Conservation (phyloP, 2,113 vertebrate genomes). For the Zingel zingel region DNA sequence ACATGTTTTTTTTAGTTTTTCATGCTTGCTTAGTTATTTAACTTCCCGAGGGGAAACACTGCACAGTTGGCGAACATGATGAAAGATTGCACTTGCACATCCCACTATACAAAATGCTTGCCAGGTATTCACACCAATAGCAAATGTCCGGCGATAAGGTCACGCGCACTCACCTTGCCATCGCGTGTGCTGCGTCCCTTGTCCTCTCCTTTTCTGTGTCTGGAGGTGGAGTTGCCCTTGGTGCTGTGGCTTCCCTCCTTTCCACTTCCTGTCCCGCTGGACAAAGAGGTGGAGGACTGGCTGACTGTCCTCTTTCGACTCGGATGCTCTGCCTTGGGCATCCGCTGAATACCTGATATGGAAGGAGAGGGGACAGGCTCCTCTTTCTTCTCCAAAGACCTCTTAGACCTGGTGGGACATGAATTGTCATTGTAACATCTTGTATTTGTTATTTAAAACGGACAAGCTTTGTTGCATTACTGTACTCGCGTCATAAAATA, state of each 20-base stretch:
- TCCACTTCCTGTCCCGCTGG: constrained; percentile 88
- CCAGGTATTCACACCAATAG: constrained; percentile 8
- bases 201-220: constrained; percentile 93
- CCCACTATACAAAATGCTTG: constrained; percentile 8
- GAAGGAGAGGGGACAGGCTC: constrained; percentile 93
- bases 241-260: constrained; percentile 86
- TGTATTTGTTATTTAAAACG: background rate
- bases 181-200: constrained; percentile 90
- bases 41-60: background rate
- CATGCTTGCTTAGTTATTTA: constrained; percentile 13
- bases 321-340: constrained; percentile 90
- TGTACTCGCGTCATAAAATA: background rate
- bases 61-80: constrained; percentile 42
- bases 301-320: constrained; percentile 94
- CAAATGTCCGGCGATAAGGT: background rate
- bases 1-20: background rate
- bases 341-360: constrained; percentile 88
- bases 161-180: constrained; percentile 85
- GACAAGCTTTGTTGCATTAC: background rate
- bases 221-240: constrained; percentile 89
- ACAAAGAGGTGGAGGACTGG: constrained; percentile 92
- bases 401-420: constrained; percentile 87
- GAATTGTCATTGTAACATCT: background rate
- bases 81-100: constrained; percentile 10
- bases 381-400: constrained; percentile 91